A percentile compares a stretch with the other conserved stretches of the same genome.
phyloP scores from a whole-genome alignment of 2,113 vertebrate genomes.

The human region DNA sequence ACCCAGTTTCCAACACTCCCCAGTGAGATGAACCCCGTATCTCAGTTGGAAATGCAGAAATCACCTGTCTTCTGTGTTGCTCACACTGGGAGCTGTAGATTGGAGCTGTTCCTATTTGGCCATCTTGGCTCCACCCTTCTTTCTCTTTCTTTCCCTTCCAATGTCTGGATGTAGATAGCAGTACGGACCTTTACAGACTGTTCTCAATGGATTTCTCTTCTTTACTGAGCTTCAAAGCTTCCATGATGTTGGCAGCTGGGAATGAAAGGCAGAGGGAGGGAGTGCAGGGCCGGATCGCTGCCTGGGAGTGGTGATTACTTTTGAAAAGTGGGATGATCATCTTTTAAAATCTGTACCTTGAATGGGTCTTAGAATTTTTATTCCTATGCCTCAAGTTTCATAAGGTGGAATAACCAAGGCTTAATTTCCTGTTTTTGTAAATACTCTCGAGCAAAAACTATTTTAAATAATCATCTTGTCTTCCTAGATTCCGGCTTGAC shows the following conservation, averaged over 20 bases:
- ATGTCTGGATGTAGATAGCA: no score
- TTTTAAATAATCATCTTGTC: slow-evolving; percentile 13
- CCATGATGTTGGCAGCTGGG: slow-evolving; percentile 53
- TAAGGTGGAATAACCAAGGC: not conserved
- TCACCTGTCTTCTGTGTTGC: no score
- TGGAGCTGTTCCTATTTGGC: no score
- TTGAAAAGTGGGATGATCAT: not conserved
- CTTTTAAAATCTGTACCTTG: not conserved
- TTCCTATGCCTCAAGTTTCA: not conserved
- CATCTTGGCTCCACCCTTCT: no score
- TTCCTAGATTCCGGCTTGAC: not conserved
- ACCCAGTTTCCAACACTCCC: no score
- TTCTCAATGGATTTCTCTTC: no score
- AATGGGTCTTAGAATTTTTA: not conserved
- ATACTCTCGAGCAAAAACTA: not conserved
- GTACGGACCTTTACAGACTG: no score
- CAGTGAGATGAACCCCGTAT: no score
- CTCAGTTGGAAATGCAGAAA: no score
- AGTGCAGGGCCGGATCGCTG: not conserved
- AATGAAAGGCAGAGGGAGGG: slow-evolving; percentile 57
- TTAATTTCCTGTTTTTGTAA: not conserved
- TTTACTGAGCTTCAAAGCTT: not conserved
- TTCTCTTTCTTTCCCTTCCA: no score
- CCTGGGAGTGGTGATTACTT: not conserved
- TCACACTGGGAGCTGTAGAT: no score